Evolutionary conservation across 2,797 vertebrate genomes (phyloP), one percentile per base, ranked within the genome.

Genomic region (Meda fulgida): DNA sequence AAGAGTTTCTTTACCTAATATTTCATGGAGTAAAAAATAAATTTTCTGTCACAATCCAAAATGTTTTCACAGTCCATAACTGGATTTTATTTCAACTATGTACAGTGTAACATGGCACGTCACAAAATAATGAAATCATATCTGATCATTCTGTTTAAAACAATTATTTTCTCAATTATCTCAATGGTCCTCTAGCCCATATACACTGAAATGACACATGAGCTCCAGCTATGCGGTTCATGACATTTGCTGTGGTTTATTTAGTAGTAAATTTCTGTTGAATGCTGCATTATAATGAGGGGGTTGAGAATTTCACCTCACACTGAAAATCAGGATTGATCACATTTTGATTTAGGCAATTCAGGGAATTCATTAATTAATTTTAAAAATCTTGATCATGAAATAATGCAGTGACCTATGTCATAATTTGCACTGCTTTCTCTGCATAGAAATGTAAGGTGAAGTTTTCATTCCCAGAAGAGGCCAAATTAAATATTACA

Each of bases 31-130:
- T 53, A 6, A n/a, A 53, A 14, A 34, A 48, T 16, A 34, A 34
- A 34, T 3, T 81, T 83, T 81, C 21, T 79, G 55, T 66, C 75
- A 46, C 10, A 53, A 48, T 53, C 53, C 16, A 55, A 55, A n/a
- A 58, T 72, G 38, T 11, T 2, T 73, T 66, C 58, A 67, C 65
- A 77, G 78, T 43, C 70, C 58, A 84, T 73, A 46, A 40, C 81
- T 90, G 88, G 89, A 92, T 89, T 92, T 94, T 92, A 93, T 94
- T 94, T 91, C 34, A 85, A 89, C 89, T 94, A 92, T 95, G 89
- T 95, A 94, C 93, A 94, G 85, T 88, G 89, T 88, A 92, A 90
- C 84, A 88, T 83, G 81, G 85, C 91, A 91, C 88, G 89, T 92
- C 91, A 93, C 92, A 92, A 93, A 83, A 84, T 55, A 78, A 70